Evolutionary conservation across 2,113 vertebrate species (phyloP), one percentile per base, ranked within the genome.

Genomic region (Ammodytes dubius): DNA sequence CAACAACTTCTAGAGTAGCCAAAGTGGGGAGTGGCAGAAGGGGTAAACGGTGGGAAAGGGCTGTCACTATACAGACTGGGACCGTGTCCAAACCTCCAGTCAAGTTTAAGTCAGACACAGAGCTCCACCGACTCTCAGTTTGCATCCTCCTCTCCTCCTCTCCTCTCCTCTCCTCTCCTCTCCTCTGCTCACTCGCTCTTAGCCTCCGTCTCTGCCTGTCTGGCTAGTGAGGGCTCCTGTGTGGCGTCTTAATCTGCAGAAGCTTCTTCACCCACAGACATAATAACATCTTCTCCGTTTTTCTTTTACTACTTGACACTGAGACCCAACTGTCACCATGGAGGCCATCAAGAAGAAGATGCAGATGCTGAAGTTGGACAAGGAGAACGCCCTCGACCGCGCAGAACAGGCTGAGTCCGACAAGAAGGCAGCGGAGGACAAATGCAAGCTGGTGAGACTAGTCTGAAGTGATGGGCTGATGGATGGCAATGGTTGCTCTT

Each of bases 271-370:
- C 47, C 46, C 5, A 2, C 49, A 79, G 57, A 75, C 13, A 59
- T 53, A 52, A 57, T 56, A 47, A 3, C 2, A 19, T 59, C 39
- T 71, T 11, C 27, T 27, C 27, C 27, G 27, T 40, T 49, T 64
- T 19, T 19, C 39, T 35, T 13, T 13, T 42, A 80, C 49, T 72
- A 56, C n/a, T 2, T 39, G 8, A 87, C 3, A 47, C 82, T 46
- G 15, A 86, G 53, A 7, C 54, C 58, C 78, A 58, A 49, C 2
- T 52, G 74, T 82, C 92, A 90, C 84, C 92, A 99, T 99, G 98
- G 98, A 99, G 87, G 98, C 98, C 84, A 99, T 99, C 92, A 99
- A 98, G 95, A 99, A 99, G 94, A 99, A 99, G 95, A 99, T 99
- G 98, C 97, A 99, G 95, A 99, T 99, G 97, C 92, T 98, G 88